phyloP scores from a whole-genome alignment of 2,888 invertebrate species.

The Meandrusa payeni region DNA sequence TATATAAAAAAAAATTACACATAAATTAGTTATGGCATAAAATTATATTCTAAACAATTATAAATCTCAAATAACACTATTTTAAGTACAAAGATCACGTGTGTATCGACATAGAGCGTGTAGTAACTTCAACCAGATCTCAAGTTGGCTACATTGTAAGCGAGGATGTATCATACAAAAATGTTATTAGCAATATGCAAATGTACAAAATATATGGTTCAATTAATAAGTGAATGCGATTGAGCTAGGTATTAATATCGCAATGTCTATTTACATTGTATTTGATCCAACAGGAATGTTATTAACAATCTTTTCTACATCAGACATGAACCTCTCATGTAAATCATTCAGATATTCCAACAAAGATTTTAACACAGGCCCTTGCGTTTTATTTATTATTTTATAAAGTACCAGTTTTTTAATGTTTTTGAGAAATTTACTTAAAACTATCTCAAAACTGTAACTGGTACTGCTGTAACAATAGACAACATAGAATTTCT shows the following conservation, averaged over 20 bases:
- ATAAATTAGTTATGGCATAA: constrained; percentile 78
- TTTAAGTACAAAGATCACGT: constrained; percentile 71
- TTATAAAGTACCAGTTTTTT: too few species aligned
- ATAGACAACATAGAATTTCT: too few species aligned
- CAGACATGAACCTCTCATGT: constrained; percentile 24
- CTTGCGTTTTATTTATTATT: too few species aligned
- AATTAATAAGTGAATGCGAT: too few species aligned
- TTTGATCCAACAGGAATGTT: constrained; percentile 28
- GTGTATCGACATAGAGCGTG: constrained; percentile 35
- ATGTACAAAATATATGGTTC: constrained; percentile 23
- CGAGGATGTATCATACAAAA: constrained; percentile 12
- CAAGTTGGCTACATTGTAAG: constrained; percentile 23
- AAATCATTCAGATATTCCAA: constrained; percentile 51
- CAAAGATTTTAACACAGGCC: too few species aligned
- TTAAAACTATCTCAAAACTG: too few species aligned
- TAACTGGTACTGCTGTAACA: too few species aligned
- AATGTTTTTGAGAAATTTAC: too few species aligned
- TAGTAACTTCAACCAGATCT: constrained; percentile 48
- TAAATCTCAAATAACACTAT: constrained; percentile 63
- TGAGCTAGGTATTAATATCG: constrained; percentile 15
- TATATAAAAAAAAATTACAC: constrained; percentile 54
- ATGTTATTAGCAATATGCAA: constrained; percentile 24
- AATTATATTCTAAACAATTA: constrained; percentile 58
- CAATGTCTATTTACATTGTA: constrained; percentile 22
- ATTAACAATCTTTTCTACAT: constrained; percentile 24